phyloP scores from a whole-genome alignment of 2,113 vertebrate genomes.

The Pteruthius melanotis region DNA sequence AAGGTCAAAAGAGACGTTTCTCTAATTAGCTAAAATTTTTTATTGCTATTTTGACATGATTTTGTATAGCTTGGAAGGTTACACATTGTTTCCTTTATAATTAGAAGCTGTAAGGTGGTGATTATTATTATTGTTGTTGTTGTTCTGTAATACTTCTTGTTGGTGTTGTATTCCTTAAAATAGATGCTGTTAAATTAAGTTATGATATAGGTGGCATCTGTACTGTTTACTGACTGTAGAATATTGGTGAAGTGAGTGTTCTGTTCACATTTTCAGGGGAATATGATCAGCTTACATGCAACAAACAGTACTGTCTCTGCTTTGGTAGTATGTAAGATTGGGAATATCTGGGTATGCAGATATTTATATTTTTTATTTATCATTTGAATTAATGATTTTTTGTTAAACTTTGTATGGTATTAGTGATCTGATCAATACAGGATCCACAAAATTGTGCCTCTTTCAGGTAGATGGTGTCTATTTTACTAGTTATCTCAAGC shows the following conservation, averaged over 20 bases:
- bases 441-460: neutral
- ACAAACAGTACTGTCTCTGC: neutral
- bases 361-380: neutral
- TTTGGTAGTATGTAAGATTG: neutral
- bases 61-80: neutral
- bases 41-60: neutral
- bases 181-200: neutral
- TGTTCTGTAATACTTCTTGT: neutral
- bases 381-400: neutral
- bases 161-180: neutral
- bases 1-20: neutral
- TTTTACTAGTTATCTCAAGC: constrained; percentile 29
- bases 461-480: constrained; percentile 1
- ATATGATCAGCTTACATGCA: neutral
- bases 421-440: neutral
- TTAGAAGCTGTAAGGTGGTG: neutral
- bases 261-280: neutral
- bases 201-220: neutral
- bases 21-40: neutral
- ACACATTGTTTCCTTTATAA: neutral
- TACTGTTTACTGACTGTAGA: neutral
- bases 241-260: neutral
- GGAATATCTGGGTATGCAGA: neutral
- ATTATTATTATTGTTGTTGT: accelerated
- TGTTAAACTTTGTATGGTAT: neutral